phyloP scores from a whole-genome alignment of 2,888 invertebrate species.

The Dilophus febrilis region DNA sequence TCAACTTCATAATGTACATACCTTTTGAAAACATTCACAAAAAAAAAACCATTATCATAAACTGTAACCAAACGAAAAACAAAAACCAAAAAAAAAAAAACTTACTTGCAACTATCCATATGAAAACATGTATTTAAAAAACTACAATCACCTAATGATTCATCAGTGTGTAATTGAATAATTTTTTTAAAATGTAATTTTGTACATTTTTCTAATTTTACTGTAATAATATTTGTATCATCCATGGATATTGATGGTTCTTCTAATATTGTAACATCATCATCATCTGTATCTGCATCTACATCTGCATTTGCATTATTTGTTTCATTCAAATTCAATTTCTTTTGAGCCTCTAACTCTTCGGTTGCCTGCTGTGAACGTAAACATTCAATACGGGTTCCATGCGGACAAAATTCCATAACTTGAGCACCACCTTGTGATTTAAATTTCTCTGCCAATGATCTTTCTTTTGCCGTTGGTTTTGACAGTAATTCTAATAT shows the following conservation, averaged over 20 bases:
- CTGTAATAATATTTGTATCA: slow-evolving; percentile 13
- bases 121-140: slow-evolving; percentile 98
- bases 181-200: slow-evolving; percentile 95
- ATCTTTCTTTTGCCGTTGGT: slow-evolving; percentile 90
- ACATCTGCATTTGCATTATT: slow-evolving; percentile 19
- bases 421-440: slow-evolving; percentile 88
- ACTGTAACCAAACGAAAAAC: neutral
- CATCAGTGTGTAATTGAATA: slow-evolving; percentile 87
- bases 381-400: slow-evolving; percentile 77
- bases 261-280: slow-evolving; percentile 4
- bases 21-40: slow-evolving; percentile 28
- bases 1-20: slow-evolving; percentile 98
- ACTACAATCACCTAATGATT: slow-evolving; percentile 88
- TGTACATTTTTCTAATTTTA: slow-evolving; percentile 40
- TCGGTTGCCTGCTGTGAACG: slow-evolving; percentile 32
- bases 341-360: too few relatives aligned
- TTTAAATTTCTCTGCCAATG: slow-evolving; percentile 86
- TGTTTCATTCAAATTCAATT: neutral
- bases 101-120: slow-evolving; percentile 92
- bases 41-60: neutral
- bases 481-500: slow-evolving; percentile 84
- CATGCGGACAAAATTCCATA: slow-evolving; percentile 93
- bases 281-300: slow-evolving; percentile 19
- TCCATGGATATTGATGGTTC: slow-evolving; percentile 2
- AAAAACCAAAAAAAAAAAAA: neutral